A percentile compares a stretch with the other conserved stretches of the same genome.
phyloP scores from a whole-genome alignment of 2,113 vertebrate genomes.

The Ptilorrhoa leucosticta region DNA sequence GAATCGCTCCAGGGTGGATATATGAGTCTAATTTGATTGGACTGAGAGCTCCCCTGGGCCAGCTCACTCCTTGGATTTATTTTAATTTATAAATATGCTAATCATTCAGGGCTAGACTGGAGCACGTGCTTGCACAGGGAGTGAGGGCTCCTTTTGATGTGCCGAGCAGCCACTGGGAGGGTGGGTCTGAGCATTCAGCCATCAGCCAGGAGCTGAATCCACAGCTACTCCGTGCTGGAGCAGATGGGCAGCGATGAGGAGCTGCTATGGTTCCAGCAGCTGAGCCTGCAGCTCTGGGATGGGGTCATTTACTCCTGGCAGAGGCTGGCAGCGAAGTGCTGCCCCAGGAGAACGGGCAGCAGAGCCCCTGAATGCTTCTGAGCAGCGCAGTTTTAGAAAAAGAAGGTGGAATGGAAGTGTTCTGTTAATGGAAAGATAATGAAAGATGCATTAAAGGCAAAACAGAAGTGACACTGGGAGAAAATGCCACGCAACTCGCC shows the following conservation, averaged over 20 bases:
- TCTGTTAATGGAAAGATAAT: background rate
- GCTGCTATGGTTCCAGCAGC: background rate
- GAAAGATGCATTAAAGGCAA: background rate
- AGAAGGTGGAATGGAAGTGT: background rate
- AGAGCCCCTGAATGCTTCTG: background rate
- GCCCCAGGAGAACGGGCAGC: background rate
- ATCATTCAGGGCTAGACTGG: background rate
- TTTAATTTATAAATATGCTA: background rate
- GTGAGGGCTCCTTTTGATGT: background rate
- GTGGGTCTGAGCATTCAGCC: background rate
- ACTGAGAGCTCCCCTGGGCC: background rate
- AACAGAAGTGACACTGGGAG: background rate
- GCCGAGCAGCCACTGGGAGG: background rate
- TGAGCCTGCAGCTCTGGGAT: background rate
- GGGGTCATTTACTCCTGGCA: background rate
- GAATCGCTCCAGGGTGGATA: background rate
- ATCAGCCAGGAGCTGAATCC: background rate
- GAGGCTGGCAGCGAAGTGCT: background rate
- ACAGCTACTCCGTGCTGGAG: background rate
- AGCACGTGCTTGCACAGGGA: background rate
- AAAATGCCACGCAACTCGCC: background rate
- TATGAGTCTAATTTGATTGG: constrained; percentile 16
- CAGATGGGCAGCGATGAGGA: background rate
- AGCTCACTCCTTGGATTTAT: background rate
- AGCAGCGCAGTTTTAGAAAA: background rate